Evolutionary conservation across 2,113 vertebrate species (phyloP).

Genomic region (Sander vitreus): DNA sequence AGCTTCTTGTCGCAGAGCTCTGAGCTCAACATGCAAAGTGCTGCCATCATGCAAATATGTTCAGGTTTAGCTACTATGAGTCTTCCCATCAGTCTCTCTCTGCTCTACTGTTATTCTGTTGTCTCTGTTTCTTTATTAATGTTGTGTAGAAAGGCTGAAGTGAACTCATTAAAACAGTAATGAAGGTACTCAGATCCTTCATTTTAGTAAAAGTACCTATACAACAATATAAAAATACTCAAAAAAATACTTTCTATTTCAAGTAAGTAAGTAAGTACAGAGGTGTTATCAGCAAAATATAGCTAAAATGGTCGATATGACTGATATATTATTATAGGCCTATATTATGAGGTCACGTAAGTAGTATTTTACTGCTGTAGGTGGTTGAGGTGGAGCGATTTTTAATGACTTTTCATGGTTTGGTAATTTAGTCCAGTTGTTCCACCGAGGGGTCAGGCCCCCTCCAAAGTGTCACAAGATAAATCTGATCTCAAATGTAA

Average conservation of each 20-base stretch:
- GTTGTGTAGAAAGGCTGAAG: background rate
- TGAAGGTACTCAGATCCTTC: background rate
- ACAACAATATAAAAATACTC: background rate
- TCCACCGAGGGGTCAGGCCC: background rate
- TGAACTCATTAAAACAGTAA: background rate
- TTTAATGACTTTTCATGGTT: slow-evolving; percentile 15
- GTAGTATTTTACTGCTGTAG: slow-evolving; percentile 3
- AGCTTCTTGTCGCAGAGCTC: background rate
- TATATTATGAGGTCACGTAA: background rate
- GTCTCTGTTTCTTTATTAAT: background rate
- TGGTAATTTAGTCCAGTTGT: background rate
- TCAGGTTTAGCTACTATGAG: slow-evolving; percentile 21
- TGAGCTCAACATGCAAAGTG: slow-evolving; percentile 68
- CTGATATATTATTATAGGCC: background rate
- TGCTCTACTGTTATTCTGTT: slow-evolving; percentile 9
- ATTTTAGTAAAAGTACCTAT: background rate
- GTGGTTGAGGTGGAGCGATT: background rate
- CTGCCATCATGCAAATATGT: slow-evolving; percentile 67
- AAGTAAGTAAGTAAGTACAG: background rate
- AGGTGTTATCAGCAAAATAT: background rate
- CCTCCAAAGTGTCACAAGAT: background rate
- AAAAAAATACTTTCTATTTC: too few relatives aligned
- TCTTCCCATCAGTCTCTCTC: background rate
- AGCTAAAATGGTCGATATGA: background rate
- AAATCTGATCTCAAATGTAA: background rate